A percentile compares a stretch with the other conserved stretches of the same genome.
Evolutionary conservation across 1,140 invertebrate genomes (phyloP).

Genomic region (Lepidotrigona ventralis): DNA sequence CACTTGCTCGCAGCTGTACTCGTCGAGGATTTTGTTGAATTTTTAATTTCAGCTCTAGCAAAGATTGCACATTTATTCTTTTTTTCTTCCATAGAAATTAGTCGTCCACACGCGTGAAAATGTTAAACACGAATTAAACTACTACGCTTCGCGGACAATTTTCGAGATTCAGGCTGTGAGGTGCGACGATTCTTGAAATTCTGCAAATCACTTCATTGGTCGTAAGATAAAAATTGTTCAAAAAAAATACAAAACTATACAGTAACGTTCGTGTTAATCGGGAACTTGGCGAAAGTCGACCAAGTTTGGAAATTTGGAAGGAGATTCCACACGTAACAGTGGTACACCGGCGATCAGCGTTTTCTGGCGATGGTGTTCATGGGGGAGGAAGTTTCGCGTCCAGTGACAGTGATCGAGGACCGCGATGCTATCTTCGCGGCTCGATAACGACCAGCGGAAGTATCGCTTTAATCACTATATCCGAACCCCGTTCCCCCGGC

Average conservation of each 20-base stretch:
- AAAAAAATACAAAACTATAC: not conserved
- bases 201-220: no score
- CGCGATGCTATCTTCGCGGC: constrained; percentile 70
- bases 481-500: constrained; percentile 64
- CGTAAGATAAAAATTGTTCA: no score
- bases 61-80: no score
- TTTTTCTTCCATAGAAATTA: no score
- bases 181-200: no score
- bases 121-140: no score
- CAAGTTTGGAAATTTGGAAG: constrained; percentile 4
- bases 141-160: no score
- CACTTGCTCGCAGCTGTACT: no score
- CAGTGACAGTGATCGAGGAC: constrained; percentile 74
- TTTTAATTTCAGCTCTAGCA: no score
- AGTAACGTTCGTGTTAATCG: constrained; percentile 13
- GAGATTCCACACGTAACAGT: not conserved
- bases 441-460: constrained; percentile 73
- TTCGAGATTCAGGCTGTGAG: no score
- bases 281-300: not conserved
- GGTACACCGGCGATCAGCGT: constrained; percentile 44
- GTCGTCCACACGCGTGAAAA: no score
- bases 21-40: no score
- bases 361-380: constrained; percentile 45
- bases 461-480: constrained; percentile 77
- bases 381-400: constrained; percentile 37